These are phyloP conservation scores for Tympanoctomys barrerae DNA, from an alignment of 2,797 vertebrate genomes.

Conservation along the genomic window DNA sequence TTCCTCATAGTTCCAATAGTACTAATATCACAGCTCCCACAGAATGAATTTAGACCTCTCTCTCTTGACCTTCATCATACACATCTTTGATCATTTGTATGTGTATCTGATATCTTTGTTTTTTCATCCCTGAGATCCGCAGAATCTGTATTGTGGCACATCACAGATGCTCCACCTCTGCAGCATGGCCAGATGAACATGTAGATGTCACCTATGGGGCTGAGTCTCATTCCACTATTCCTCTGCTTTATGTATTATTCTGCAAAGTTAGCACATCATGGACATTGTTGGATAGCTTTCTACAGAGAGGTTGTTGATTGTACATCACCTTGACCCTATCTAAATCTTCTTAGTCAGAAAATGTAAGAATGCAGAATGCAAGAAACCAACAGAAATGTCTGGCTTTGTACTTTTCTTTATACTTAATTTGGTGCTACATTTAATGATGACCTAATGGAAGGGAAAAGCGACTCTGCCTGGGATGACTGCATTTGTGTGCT, in stretches of 20 bases:
- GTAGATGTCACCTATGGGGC: not conserved
- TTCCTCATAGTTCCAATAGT: not conserved
- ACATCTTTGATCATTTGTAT: not conserved
- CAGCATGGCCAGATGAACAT: not conserved
- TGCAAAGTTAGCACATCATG: not conserved
- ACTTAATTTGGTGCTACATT: not conserved
- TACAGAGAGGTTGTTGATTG: not conserved
- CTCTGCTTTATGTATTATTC: not conserved
- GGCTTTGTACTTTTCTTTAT: slow-evolving; percentile 49
- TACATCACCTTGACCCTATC: not conserved
- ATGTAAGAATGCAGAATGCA: not conserved
- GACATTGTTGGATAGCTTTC: not conserved
- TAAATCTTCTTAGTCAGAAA: slow-evolving; percentile 59
- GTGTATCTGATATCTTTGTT: not conserved
- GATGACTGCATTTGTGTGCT: not conserved
- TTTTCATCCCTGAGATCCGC: slow-evolving; percentile 12
- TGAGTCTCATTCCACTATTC: not conserved
- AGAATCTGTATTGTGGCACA: not conserved
- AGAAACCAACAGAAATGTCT: slow-evolving; percentile 49
- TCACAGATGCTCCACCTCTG: not conserved
- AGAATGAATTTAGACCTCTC: not conserved
- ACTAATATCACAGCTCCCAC: not conserved
- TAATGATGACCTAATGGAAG: slow-evolving; percentile 53
- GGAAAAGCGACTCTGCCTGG: slow-evolving; percentile 57
- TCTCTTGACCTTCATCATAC: not conserved